Evolutionary conservation across 2,888 invertebrate genomes (phyloP), one percentile per base, ranked within the genome.

Genomic region (Trissolcus brochymenae): DNA sequence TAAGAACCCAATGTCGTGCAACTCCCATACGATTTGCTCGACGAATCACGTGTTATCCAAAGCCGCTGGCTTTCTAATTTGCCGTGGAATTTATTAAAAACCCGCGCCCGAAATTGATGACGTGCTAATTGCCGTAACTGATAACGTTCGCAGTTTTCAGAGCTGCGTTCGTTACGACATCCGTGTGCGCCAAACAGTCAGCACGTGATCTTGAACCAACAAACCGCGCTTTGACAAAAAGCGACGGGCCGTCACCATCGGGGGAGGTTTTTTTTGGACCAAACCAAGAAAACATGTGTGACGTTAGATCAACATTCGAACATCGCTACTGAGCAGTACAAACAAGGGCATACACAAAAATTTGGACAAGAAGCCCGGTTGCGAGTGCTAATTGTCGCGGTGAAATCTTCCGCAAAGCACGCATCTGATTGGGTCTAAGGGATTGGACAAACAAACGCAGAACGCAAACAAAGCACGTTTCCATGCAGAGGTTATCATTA

Each of bases 241-340:
- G 16, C 29, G 25, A 25, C n/a, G n/a, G 6, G 17, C 9, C 19
- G 11, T 19, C 53, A 11, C 57, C 53, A 11, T 53, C 43, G 43
- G 6, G 6, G 14, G 43, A 1, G 35, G 1, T 1, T 35, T 35
- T 17, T 51, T 19, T 51, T 6, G 51, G 7, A 16, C 4, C 21
- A 51, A 17, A 51, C 51, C 7, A 11, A 43, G 46, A 21, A 51
- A 51, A 21, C 21, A 46, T 29, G 9, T 29, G 16, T 68, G 65
- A 19, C 46, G 53, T 57, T 74, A 53, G 59, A 71, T 55, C 64
- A 79, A 76, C 60, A 79, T 43, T 50, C 43, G 54, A 68, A 68
- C 73, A 51, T 41, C 55, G 65, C 85, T 85, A 85, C 84, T 81
- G 85, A 84, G 76, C 80, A 81, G 81, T 80, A 82, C 83, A 86